Base-by-base conservation (phyloP, 2,113 vertebrate genomes). In the Clarias batrachus region DNA sequence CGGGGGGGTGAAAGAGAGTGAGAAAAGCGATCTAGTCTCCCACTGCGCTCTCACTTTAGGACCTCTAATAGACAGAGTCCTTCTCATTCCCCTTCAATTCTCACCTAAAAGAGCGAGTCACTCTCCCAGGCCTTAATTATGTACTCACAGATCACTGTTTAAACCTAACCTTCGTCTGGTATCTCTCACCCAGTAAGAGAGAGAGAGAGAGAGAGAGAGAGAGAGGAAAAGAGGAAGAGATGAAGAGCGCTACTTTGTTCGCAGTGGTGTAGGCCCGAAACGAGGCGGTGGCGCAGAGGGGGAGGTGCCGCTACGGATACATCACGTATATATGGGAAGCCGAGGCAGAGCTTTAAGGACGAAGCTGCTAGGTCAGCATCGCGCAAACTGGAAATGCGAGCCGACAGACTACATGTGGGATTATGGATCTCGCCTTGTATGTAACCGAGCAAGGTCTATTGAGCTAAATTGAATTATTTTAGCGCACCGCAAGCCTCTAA, bases 291-390 rank as follows among this genome's bases (percentile, higher is more conserved):
- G 65, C 6, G 48, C 23, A 65, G 63, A 90, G 90, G 90, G 73
- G n/a, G 87, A 85, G 88, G 87, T 88, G 87, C 91, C 80, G 85
- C 87, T 89, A 91, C 89, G 89, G 89, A 91, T 93, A 91, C 92
- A 94, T 93, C 92, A 93, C 93, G 93, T 91, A 94, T 93, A 93
- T 91, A 77, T 77, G 89, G 90, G 89, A 93, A 89, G 89, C 83
- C 90, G 90, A 91, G 86, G 89, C 88, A 90, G 90, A 90, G 48
- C 92, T 91, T 92, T 92, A 92, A 92, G 85, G 89, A 90, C 87
- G 88, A 85, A 79, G 85, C 86, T 94, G 93, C 94, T 93, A 91
- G 91, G 93, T 95, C 94, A 95, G 94, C 94, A 94, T 82, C 25
- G 41, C 89, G 85, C 70, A 86, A 82, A 89, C 90, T 90, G 90